A percentile compares a stretch with the other conserved stretches of the same genome.
Evolutionary conservation across 2,113 vertebrate genomes (phyloP).

Genomic region (Cochlearius cochlearius): DNA sequence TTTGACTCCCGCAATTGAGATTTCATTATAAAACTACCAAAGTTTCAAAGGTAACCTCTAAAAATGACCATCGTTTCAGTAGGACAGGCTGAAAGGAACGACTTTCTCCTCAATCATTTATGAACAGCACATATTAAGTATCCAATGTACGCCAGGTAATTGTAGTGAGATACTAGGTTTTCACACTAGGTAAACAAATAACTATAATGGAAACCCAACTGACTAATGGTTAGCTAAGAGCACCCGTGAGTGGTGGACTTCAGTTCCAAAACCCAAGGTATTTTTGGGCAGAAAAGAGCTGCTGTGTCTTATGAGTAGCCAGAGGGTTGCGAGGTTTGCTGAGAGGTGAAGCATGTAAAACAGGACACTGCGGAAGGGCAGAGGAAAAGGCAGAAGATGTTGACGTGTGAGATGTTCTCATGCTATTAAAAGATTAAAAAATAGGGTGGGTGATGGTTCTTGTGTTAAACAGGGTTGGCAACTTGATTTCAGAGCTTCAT

Average conservation of each 20-base stretch:
- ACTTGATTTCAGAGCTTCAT: not conserved
- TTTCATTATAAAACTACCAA: not conserved
- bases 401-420: not conserved
- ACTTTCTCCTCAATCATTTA: constrained; percentile 40
- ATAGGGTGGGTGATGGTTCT: not conserved
- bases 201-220: constrained; percentile 27
- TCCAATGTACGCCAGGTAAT: not conserved
- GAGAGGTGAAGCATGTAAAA: not conserved
- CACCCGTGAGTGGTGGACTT: not conserved
- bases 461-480: not conserved
- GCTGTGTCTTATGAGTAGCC: not conserved
- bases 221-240: constrained; percentile 15
- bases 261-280: not conserved
- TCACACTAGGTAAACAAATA: constrained; percentile 59
- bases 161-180: constrained; percentile 55
- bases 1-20: not conserved
- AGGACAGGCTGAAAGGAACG: not conserved
- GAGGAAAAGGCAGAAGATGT: not conserved
- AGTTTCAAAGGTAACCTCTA: not conserved
- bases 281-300: not conserved
- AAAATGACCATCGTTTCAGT: not conserved
- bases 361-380: not conserved
- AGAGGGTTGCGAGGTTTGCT: not conserved
- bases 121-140: constrained; percentile 7
- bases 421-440: not conserved